phyloP scores from a whole-genome alignment of 2,113 vertebrate species.

The Anser brachyrhynchus region DNA sequence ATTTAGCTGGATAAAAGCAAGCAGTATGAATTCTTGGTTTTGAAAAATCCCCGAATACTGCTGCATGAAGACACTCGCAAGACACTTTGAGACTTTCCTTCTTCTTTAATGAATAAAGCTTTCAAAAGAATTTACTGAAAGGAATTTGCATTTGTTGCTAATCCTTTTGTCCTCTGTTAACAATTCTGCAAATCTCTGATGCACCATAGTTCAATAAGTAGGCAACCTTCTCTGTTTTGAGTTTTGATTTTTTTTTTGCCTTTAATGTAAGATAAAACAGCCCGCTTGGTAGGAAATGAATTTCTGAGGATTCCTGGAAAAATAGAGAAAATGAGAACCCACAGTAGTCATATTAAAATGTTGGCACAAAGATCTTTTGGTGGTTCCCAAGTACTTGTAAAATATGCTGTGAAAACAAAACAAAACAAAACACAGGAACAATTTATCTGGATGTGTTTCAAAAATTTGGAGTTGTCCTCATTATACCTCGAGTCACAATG shows the following conservation, averaged over 20 bases:
- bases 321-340: neutral
- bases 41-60: neutral
- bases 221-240: neutral
- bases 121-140: neutral
- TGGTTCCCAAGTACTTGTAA: neutral
- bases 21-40: neutral
- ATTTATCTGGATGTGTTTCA: neutral
- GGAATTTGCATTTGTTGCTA: neutral
- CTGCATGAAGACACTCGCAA: neutral
- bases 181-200: conserved; percentile 14
- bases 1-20: neutral
- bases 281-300: neutral
- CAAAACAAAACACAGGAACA: neutral
- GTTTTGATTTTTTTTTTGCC: conserved; percentile 26
- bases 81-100: neutral
- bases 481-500: neutral
- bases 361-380: neutral
- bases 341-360: neutral
- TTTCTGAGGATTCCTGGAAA: neutral
- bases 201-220: neutral
- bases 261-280: conserved; percentile 30
- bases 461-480: neutral
- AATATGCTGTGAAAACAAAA: neutral
- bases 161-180: conserved; percentile 21
- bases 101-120: conserved; percentile 2